phyloP scores from a whole-genome alignment of 2,113 vertebrate species.

The Nothocercus nigrocapillus region DNA sequence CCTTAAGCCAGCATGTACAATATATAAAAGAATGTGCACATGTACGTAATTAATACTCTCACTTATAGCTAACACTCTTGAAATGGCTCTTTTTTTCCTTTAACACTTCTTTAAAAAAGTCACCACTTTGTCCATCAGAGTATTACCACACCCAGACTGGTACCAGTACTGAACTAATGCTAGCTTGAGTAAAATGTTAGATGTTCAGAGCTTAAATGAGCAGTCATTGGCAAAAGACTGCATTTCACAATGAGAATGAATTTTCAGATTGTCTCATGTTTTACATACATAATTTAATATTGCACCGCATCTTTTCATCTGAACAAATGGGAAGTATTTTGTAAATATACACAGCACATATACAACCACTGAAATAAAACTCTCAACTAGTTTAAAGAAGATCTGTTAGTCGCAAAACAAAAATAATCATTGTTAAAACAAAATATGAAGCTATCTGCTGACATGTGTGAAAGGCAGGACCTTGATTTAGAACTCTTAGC shows the following conservation, averaged over 20 bases:
- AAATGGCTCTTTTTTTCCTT: neutral
- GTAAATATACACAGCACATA: neutral
- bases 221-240: neutral
- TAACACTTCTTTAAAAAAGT: neutral
- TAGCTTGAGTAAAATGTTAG: neutral
- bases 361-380: neutral
- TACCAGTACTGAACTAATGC: neutral
- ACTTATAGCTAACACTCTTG: neutral
- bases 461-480: neutral
- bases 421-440: neutral
- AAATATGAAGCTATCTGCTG: neutral
- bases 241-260: neutral
- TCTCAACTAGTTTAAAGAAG: neutral
- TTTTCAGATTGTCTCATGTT: conserved; percentile 12
- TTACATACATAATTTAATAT: neutral
- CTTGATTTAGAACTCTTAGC: neutral
- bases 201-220: neutral
- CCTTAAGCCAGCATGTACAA: neutral
- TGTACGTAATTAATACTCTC: neutral
- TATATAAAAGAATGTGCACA: no score
- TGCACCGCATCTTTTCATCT: neutral
- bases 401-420: neutral
- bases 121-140: neutral
- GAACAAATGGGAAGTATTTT: neutral
- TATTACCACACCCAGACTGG: neutral